Evolutionary conservation across 2,113 vertebrate species (phyloP).

Genomic region (Thinocorus orbignyianus): DNA sequence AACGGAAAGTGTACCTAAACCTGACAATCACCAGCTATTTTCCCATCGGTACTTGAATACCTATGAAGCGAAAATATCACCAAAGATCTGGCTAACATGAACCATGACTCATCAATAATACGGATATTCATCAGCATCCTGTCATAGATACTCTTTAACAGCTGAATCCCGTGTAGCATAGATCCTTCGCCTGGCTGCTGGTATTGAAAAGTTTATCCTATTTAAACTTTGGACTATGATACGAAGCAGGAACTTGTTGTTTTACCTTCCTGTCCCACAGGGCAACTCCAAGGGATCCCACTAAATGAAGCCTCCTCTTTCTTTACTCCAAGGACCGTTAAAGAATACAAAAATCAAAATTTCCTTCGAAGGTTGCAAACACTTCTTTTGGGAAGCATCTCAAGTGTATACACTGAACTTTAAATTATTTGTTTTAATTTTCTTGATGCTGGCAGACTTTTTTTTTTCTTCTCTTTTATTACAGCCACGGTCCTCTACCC

Average conservation of each 20-base stretch:
- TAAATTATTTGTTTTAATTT: not conserved
- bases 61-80: not conserved
- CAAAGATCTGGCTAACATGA: not conserved
- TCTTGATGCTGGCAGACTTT: not conserved
- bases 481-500: not conserved
- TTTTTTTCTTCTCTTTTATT: not conserved
- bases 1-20: conserved; percentile 33
- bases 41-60: not conserved
- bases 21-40: conserved; percentile 39
- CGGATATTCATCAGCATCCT: conserved; percentile 47
- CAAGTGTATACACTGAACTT: not conserved
- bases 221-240: not conserved
- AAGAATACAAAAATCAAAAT: not conserved
- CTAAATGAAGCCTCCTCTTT: not conserved
- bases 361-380: not conserved
- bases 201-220: not conserved
- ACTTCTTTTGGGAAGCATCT: not conserved
- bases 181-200: not conserved
- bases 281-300: not conserved
- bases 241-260: not conserved
- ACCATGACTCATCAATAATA: conserved; percentile 42
- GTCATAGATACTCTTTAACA: not conserved
- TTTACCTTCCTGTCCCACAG: not conserved
- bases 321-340: not conserved
- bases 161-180: not conserved